Conservation (phyloP, 1,140 invertebrate genomes). For the Wiebesia pumilae region DNA sequence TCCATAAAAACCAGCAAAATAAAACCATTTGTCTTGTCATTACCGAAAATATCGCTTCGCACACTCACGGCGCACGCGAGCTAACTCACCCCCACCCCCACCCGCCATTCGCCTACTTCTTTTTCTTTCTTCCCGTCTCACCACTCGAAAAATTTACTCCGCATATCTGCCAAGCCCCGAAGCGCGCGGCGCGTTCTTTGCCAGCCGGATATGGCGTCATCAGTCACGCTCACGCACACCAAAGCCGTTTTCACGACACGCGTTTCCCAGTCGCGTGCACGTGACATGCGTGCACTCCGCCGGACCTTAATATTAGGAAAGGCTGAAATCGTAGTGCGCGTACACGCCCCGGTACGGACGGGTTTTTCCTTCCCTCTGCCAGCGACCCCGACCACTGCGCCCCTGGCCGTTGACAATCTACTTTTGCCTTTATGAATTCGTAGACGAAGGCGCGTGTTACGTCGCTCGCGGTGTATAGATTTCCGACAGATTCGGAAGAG, state of each 20-base stretch:
- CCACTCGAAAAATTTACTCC: background rate
- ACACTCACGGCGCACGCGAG: background rate
- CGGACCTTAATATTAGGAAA: background rate
- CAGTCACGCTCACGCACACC: conserved; percentile 36
- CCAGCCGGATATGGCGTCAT: conserved; percentile 36
- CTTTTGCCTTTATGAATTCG: background rate
- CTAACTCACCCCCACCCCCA: background rate
- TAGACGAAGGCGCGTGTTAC: background rate
- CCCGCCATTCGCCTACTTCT: background rate
- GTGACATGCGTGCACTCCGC: background rate
- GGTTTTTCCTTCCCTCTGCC: background rate
- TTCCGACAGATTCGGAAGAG: background rate
- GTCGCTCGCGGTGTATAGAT: background rate
- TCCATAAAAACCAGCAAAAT: conserved; percentile 1
- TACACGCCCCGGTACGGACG: too few species aligned
- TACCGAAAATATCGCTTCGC: background rate
- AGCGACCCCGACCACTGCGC: background rate
- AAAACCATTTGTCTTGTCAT: conserved; percentile 35
- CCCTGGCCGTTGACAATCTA: background rate
- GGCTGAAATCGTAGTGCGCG: background rate
- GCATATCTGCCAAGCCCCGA: background rate
- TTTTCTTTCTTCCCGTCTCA: background rate
- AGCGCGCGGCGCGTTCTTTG: background rate
- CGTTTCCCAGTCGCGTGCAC: too few species aligned
- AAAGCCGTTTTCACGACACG: background rate